Conservation (phyloP, 2,888 invertebrate species). For the Eristalis pertinax region DNA sequence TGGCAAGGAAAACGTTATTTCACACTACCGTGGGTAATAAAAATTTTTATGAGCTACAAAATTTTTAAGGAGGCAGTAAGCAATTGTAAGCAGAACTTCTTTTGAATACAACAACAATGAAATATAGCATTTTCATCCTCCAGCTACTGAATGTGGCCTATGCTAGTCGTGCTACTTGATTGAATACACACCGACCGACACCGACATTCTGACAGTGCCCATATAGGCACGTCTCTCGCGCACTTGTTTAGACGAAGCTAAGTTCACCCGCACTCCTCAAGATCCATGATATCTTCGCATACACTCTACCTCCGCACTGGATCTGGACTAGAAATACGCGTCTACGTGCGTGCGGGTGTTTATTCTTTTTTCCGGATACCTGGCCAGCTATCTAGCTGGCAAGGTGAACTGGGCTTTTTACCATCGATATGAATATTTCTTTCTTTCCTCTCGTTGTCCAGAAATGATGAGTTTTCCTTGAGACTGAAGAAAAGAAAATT, state of each 20-base stretch:
- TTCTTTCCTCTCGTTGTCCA: constrained; percentile 50
- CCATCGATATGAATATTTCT: constrained; percentile 46
- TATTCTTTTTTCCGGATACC: neutral
- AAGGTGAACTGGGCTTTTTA: constrained; percentile 55
- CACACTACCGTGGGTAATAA: constrained; percentile 80
- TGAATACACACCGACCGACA: neutral
- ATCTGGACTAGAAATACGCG: too few species aligned
- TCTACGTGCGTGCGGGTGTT: neutral
- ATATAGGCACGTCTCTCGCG: neutral
- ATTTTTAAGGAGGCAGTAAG: constrained; percentile 73
- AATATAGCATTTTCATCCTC: constrained; percentile 38
- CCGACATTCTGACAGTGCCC: neutral
- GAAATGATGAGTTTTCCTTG: constrained; percentile 58
- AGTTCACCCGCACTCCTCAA: neutral
- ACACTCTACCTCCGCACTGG: too few species aligned
- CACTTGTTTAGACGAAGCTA: neutral
- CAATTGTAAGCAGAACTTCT: constrained; percentile 66
- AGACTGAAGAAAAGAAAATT: constrained; percentile 28
- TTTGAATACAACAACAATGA: constrained; percentile 54
- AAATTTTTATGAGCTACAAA: constrained; percentile 80
- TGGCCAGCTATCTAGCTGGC: constrained; percentile 5
- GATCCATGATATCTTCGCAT: too few species aligned
- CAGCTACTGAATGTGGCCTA: constrained; percentile 36
- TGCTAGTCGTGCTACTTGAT: constrained; percentile 4
- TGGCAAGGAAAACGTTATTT: constrained; percentile 76